Evolutionary conservation across 2,797 vertebrate species (phyloP).

Genomic region (Leptodactylus fallax): DNA sequence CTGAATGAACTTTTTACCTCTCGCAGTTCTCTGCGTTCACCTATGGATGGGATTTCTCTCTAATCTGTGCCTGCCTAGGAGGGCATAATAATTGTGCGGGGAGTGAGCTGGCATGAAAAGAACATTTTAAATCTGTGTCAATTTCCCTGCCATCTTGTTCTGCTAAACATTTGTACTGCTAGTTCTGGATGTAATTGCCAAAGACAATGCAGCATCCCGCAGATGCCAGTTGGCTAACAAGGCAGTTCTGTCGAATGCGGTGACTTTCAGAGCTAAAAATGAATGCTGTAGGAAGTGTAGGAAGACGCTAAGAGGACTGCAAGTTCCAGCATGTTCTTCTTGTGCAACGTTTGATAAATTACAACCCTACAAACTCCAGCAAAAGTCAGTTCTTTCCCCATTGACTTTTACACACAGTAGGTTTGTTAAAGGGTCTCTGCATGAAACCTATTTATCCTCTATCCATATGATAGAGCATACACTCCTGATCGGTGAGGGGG

Average conservation of each 20-base stretch:
- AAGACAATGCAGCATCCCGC: conserved; percentile 27
- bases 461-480: no score
- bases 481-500: no score
- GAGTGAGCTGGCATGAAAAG: conserved; percentile 11
- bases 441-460: no score
- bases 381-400: no score
- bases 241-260: background rate
- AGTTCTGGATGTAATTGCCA: conserved; percentile 39
- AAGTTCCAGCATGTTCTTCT: background rate
- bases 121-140: conserved; percentile 11
- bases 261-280: conserved; percentile 20
- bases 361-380: background rate
- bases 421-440: no score
- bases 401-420: no score
- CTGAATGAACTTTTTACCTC: conserved; percentile 1
- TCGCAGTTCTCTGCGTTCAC: background rate
- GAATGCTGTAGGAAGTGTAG: background rate
- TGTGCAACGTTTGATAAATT: no score
- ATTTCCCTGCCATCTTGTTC: conserved; percentile 33
- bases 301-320: background rate
- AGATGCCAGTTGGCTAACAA: conserved; percentile 45
- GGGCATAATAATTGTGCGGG: background rate
- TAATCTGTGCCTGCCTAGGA: background rate
- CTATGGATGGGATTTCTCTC: background rate
- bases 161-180: conserved; percentile 42